Percentiles rank a stretch among this genome's conserved stretches.
Evolutionary conservation across 2,113 vertebrate genomes (phyloP).

Genomic region (Sturnira hondurensis): DNA sequence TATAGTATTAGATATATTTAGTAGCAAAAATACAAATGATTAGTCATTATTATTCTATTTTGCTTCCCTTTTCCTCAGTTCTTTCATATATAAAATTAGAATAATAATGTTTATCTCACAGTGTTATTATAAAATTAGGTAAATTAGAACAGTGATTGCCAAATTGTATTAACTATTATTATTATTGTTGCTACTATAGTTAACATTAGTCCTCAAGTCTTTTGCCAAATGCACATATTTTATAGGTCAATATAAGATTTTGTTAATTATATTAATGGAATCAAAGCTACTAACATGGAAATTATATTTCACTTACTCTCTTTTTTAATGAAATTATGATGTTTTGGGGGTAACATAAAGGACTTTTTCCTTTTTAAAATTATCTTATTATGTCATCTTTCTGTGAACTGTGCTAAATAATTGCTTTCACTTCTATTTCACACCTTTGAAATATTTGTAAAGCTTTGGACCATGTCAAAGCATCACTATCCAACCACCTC

Average conservation of each 20-base stretch:
- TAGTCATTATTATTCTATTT: not conserved
- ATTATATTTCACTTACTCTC: not conserved
- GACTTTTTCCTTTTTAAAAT: not conserved
- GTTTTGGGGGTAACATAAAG: not conserved
- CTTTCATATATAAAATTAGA: not conserved
- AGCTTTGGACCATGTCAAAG: not conserved
- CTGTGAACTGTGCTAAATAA: not conserved
- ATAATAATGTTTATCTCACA: not conserved
- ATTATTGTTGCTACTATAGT: not conserved
- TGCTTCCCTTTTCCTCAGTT: not conserved
- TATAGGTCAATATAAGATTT: not conserved
- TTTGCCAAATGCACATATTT: not conserved
- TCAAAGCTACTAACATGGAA: not conserved
- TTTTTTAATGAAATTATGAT: not conserved
- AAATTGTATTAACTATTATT: not conserved
- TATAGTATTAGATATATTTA: not conserved
- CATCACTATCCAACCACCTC: not conserved
- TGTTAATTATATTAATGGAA: not conserved
- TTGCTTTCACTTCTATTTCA: not conserved
- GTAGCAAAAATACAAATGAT: not conserved
- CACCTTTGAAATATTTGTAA: constrained; percentile 46
- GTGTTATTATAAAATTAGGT: not conserved
- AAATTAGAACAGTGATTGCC: not conserved
- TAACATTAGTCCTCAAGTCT: not conserved
- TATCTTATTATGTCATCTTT: not conserved